A percentile compares a stretch with the other conserved stretches of the same genome.
Conservation (phyloP, 2,113 vertebrate species). For the Psophia crepitans region DNA sequence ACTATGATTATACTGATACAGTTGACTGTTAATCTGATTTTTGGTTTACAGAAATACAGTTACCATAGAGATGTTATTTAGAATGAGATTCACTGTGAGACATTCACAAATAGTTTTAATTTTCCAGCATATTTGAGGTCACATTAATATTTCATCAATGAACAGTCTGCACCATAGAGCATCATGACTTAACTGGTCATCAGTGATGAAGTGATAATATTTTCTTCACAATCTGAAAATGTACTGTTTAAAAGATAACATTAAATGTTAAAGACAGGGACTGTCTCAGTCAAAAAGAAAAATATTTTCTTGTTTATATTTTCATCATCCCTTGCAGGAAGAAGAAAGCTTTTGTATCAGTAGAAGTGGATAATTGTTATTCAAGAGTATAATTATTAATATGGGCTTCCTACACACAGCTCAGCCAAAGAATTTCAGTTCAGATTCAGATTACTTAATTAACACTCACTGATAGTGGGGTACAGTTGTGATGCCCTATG, state of each 20-base stretch:
- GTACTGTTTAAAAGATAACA: slow-evolving; percentile 49
- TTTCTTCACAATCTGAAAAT: slow-evolving; percentile 51
- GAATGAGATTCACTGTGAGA: not conserved
- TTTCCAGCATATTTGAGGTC: slow-evolving; percentile 53
- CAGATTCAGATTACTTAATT: slow-evolving; percentile 23
- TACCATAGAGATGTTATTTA: slow-evolving; percentile 18
- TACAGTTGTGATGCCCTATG: not conserved
- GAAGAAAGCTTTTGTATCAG: slow-evolving; percentile 24
- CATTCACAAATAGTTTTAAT: slow-evolving; percentile 13
- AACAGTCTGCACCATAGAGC: slow-evolving; percentile 41
- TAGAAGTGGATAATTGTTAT: slow-evolving; percentile 1
- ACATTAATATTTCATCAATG: slow-evolving; percentile 69
- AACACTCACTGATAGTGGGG: not conserved
- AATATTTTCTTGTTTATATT: slow-evolving; percentile 29
- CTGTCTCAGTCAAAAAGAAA: slow-evolving; percentile 45
- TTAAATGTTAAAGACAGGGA: not conserved
- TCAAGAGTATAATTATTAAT: not conserved
- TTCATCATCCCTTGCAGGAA: slow-evolving; percentile 13
- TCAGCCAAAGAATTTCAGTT: not conserved
- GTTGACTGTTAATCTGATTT: slow-evolving; percentile 38
- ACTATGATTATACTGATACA: not conserved
- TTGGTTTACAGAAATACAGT: slow-evolving; percentile 36
- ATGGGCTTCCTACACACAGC: not conserved
- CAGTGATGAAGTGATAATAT: slow-evolving; percentile 60
- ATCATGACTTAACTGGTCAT: slow-evolving; percentile 51